Conservation (phyloP, 2,888 invertebrate species). For the Aspidiotus destructor region DNA sequence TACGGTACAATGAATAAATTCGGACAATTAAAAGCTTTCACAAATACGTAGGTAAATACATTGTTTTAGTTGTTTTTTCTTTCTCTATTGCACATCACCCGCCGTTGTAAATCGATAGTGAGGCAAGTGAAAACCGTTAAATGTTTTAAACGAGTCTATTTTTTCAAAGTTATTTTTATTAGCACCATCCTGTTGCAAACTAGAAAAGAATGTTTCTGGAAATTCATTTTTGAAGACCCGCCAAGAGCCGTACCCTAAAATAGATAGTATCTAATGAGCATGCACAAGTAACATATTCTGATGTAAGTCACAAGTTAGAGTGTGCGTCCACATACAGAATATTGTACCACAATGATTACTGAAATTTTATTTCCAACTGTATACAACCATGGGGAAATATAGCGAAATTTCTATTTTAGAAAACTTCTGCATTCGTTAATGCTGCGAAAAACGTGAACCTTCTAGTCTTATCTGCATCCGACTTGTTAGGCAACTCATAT, state of each 20-base stretch:
- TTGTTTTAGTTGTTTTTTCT: background rate
- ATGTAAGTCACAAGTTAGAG: too few relatives aligned
- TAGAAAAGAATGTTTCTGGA: conserved; percentile 23
- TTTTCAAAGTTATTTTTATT: conserved; percentile 24
- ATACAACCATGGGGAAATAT: too few relatives aligned
- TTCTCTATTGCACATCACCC: background rate
- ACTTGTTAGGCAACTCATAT: too few relatives aligned
- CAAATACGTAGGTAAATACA: background rate
- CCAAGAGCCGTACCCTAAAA: conserved; percentile 22
- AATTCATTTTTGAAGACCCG: conserved; percentile 22
- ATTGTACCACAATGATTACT: too few relatives aligned
- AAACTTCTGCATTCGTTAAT: too few relatives aligned
- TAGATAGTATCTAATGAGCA: conserved; percentile 3
- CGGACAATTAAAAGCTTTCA: too few relatives aligned
- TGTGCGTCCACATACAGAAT: too few relatives aligned
- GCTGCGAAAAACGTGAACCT: too few relatives aligned
- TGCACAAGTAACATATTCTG: conserved; percentile 21
- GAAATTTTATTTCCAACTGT: too few relatives aligned
- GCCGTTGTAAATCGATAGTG: background rate
- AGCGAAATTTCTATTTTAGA: too few relatives aligned
- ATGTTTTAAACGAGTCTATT: conserved; percentile 1
- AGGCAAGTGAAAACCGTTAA: background rate
- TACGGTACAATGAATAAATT: background rate
- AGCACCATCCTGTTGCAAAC: conserved; percentile 9
- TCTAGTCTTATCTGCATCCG: too few relatives aligned